A percentile compares a stretch with the other conserved stretches of the same genome.
These are phyloP conservation scores for Drosophila greeni DNA, from an alignment of 2,888 invertebrate genomes.

Conservation along the genomic window DNA sequence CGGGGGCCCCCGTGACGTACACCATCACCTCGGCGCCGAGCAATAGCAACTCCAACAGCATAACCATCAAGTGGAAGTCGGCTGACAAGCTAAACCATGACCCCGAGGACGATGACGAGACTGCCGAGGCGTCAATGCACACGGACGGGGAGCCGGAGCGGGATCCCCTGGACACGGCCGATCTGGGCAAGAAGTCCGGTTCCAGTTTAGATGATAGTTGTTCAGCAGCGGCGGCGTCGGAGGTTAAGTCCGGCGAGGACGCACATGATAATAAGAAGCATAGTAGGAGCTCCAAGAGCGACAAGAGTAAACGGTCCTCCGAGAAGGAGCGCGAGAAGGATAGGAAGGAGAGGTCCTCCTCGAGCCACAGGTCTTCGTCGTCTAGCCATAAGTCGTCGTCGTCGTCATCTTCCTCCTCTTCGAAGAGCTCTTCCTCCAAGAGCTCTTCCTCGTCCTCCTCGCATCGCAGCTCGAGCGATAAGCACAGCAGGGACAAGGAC, in stretches of 20 bases:
- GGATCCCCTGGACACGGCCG: conserved; percentile 40
- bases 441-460: conserved; percentile 73
- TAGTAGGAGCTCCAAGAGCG: conserved; percentile 57
- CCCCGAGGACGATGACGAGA: conserved; percentile 58
- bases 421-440: conserved; percentile 75
- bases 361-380: conserved; percentile 74
- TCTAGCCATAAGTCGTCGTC: conserved; percentile 76
- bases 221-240: conserved; percentile 40
- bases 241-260: conserved; percentile 55
- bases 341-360: conserved; percentile 65
- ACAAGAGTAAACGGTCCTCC: conserved; percentile 66
- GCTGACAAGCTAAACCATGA: conserved; percentile 65
- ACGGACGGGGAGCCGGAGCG: conserved; percentile 43
- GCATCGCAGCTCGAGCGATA: conserved; percentile 77
- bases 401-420: conserved; percentile 78
- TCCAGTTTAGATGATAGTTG: conserved; percentile 72
- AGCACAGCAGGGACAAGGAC: conserved; percentile 75
- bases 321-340: conserved; percentile 77
- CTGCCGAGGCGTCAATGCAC: conserved; percentile 22
- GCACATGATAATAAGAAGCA: conserved; percentile 59
- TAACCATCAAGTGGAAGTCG: conserved; percentile 80
- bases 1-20: conserved; percentile 62
- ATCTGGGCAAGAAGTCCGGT: conserved; percentile 61
- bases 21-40: conserved; percentile 69
- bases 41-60: conserved; percentile 64